A percentile compares a stretch with the other conserved stretches of the same genome.
phyloP scores from a whole-genome alignment of 1,140 invertebrate species.

The Rhopalosiphum maidis region DNA sequence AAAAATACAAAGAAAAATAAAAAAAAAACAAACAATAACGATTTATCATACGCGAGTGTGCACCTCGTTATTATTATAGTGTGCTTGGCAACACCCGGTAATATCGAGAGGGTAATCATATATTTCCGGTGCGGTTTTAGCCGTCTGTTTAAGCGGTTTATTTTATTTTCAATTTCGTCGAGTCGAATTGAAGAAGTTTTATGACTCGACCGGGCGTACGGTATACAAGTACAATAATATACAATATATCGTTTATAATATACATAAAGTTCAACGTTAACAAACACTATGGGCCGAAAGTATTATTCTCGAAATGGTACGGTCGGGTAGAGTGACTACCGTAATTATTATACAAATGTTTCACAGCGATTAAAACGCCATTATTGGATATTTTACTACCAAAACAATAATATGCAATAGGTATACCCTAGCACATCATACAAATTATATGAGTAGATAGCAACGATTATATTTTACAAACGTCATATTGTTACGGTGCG shows the following conservation, averaged over 20 bases:
- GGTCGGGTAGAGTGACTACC: not conserved
- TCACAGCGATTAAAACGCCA: not conserved
- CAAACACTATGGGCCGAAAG: not conserved
- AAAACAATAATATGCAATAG: not conserved
- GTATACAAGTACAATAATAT: not conserved
- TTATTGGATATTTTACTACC: not conserved
- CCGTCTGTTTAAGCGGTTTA: not conserved
- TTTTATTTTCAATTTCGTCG: conserved; percentile 9
- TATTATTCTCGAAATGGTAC: not conserved
- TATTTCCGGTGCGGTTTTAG: not conserved
- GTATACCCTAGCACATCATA: not conserved
- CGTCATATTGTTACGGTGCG: not conserved
- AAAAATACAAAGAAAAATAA: not conserved
- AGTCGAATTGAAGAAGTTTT: conserved; percentile 7
- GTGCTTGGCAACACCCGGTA: conserved; percentile 8
- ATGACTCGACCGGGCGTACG: not conserved
- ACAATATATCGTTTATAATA: not conserved
- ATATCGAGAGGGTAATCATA: conserved; percentile 22
- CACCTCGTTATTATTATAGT: conserved; percentile 48
- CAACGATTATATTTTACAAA: not conserved
- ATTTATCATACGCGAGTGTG: conserved; percentile 53
- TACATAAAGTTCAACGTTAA: not conserved
- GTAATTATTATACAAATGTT: conserved; percentile 15
- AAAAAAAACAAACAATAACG: conserved; percentile 42
- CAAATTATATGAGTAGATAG: not conserved